Conservation (phyloP, 2,888 invertebrate genomes). For the Meandrusa payeni region DNA sequence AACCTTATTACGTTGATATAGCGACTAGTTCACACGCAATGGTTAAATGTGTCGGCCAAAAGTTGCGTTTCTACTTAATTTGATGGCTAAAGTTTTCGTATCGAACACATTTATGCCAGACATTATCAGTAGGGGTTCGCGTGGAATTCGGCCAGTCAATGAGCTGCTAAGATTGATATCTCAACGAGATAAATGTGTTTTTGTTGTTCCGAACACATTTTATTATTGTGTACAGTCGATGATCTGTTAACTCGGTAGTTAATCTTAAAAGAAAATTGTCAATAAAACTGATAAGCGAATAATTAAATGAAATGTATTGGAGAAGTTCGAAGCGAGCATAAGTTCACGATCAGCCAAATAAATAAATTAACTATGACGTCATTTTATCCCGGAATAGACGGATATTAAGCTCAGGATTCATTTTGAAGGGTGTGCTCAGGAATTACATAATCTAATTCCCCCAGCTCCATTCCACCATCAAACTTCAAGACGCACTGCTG, state of each 20-base stretch:
- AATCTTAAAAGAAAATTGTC: constrained; percentile 30
- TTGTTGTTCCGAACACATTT: constrained; percentile 39
- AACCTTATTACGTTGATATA: constrained; percentile 34
- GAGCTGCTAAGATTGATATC: constrained; percentile 51
- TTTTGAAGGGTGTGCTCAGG: too few relatives aligned
- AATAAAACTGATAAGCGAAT: constrained; percentile 2
- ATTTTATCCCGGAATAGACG: too few relatives aligned
- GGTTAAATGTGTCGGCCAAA: constrained; percentile 28
- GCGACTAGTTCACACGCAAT: constrained; percentile 8
- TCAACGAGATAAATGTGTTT: constrained; percentile 38
- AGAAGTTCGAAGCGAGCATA: background rate
- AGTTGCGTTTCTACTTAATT: constrained; percentile 65
- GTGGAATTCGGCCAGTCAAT: constrained; percentile 44
- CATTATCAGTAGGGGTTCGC: constrained; percentile 57
- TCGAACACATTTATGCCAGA: constrained; percentile 65
- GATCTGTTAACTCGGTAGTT: constrained; percentile 39
- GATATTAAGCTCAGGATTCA: too few relatives aligned
- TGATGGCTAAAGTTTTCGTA: constrained; percentile 71
- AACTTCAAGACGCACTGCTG: too few relatives aligned
- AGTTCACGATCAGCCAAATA: too few relatives aligned
- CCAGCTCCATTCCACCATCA: too few relatives aligned
- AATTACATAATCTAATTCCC: too few relatives aligned
- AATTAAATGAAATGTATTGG: constrained; percentile 4
- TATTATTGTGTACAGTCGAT: constrained; percentile 36
- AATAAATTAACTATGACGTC: too few relatives aligned